Evolutionary conservation across 2,113 vertebrate species (phyloP).

Genomic region (Corvus hawaiiensis): DNA sequence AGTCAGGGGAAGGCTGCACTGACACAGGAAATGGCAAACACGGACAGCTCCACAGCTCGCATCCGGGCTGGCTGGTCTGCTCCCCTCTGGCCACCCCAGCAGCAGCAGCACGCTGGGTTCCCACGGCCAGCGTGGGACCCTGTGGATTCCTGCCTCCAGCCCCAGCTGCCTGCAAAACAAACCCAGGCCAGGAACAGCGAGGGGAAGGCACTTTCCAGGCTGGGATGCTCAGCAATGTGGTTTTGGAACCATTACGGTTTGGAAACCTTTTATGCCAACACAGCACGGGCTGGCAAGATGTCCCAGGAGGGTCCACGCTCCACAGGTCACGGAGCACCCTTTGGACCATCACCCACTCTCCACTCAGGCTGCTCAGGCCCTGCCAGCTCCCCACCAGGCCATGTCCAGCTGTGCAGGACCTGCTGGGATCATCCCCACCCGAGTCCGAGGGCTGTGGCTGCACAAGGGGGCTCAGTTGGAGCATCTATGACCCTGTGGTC

Average conservation of each 20-base stretch:
- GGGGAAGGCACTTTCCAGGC: neutral
- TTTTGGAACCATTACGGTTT: neutral
- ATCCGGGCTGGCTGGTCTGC: neutral
- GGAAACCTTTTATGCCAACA: neutral
- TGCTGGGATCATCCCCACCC: too few species aligned
- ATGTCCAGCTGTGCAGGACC: neutral
- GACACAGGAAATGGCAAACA: neutral
- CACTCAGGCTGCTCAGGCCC: neutral
- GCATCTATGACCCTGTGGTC: neutral
- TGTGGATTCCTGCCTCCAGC: neutral
- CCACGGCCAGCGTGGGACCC: neutral
- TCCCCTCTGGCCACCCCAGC: neutral
- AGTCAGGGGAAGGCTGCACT: neutral
- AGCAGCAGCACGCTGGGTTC: neutral
- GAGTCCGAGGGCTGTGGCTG: neutral
- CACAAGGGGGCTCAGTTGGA: neutral
- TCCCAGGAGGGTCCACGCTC: rapidly evolving
- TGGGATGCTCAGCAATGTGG: neutral
- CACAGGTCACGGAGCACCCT: neutral
- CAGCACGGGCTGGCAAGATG: rapidly evolving
- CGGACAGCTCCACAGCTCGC: neutral
- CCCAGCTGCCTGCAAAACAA: neutral
- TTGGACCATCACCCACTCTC: neutral
- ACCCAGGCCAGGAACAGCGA: neutral
- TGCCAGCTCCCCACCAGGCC: neutral